Base-by-base conservation (phyloP, 2,113 vertebrate species). In the Ceyx cyanopectus region DNA sequence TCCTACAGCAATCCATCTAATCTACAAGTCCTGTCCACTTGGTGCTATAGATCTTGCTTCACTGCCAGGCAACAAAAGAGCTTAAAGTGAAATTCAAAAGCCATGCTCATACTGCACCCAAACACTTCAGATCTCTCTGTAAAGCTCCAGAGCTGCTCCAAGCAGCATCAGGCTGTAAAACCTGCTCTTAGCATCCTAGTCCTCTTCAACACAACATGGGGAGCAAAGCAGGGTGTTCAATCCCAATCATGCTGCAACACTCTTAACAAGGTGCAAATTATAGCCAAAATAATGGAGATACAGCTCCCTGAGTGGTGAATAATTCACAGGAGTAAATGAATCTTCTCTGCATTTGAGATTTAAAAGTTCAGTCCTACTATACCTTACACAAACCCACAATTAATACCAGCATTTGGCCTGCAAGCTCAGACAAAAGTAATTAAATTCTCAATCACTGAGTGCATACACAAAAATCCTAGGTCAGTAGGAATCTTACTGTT, bases 401-500 rank as follows among this genome's bases (percentile, higher is more conserved):
- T 75, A 34, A 27, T 10, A 60, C 22, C 15, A 63, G 30, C 3
- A 0, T 67, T 58, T 56, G 63, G 40, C 43, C 29, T 80, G 60
- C 46, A 74, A 89, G 12, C 46, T 29, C 72, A 81, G 51, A 90
- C 45, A 82, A 66, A 80, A 94, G 67, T 45, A 69, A 87, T 32
- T 20, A 67, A 73, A 85, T 79, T 80, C 56, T 87, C 70, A 46
- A 21, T 43, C 75, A 66, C 54, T 70, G 76, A 85, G 60, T 6
- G 3, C 81, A 65, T 29, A 57, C 32, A 92, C 54, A 70, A 82
- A 90, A 93, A 62, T 60, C 92, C 27, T 48, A 83, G 79, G 61
- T 88, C 85, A 67, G n/a, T 81, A 76, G 61, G 80, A 95, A 93
- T 83, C 75, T 94, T 87, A 93, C 6, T 7, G 72, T 85, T 95